Conservation (phyloP, 2,888 invertebrate genomes). For the Ormyrus pomaceus region DNA sequence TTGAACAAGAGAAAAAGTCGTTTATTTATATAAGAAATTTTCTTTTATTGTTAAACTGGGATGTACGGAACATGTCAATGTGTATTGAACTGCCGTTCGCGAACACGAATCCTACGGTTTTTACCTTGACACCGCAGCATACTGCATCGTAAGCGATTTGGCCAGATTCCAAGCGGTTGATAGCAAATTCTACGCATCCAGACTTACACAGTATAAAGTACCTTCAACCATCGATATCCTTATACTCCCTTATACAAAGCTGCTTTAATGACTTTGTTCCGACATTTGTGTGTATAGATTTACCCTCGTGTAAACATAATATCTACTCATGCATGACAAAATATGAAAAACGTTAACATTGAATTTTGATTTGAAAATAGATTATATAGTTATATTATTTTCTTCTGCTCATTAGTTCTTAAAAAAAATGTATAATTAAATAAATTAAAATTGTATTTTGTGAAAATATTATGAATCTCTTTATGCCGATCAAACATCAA, state of each 20-base stretch:
- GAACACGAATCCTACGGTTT: neutral
- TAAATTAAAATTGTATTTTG: neutral
- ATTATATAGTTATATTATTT: neutral
- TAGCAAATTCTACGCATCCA: slow-evolving; percentile 32
- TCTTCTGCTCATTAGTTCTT: neutral
- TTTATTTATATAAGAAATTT: no score
- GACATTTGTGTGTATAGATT: neutral
- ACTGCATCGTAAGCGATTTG: slow-evolving; percentile 36
- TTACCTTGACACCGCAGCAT: slow-evolving; percentile 10
- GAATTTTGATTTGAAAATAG: no score
- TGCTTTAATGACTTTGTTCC: slow-evolving; percentile 29
- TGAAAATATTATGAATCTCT: neutral
- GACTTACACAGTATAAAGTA: slow-evolving; percentile 10
- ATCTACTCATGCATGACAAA: no score
- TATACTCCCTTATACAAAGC: neutral
- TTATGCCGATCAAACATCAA: no score
- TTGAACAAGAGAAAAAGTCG: no score
- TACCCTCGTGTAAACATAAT: no score
- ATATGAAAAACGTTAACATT: no score
- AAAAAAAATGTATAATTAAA: neutral
- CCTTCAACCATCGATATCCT: slow-evolving; percentile 18
- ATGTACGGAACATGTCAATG: neutral
- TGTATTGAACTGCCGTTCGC: neutral
- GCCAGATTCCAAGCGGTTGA: slow-evolving; percentile 34
- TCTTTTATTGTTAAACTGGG: neutral